Conservation (phyloP, 2,888 invertebrate genomes). For the Machimus atricapillus region DNA sequence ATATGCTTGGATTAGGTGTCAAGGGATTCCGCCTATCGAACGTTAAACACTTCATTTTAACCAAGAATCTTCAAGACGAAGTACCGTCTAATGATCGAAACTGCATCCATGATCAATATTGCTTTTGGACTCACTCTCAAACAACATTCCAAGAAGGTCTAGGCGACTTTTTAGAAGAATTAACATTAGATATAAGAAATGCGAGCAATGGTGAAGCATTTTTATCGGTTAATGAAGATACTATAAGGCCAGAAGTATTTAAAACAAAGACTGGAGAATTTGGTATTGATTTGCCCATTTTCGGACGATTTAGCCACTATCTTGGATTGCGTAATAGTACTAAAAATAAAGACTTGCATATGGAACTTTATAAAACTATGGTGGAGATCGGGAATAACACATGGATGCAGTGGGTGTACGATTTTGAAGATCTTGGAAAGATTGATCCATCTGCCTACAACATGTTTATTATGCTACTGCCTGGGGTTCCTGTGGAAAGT, state of each 20-base stretch:
- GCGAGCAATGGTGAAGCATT: constrained; percentile 64
- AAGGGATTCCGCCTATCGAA: constrained; percentile 77
- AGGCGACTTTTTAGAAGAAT: constrained; percentile 68
- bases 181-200: constrained; percentile 70
- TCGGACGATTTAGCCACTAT: constrained; percentile 55
- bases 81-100: constrained; percentile 55
- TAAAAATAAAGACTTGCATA: constrained; percentile 52
- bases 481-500: constrained; percentile 75
- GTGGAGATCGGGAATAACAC: constrained; percentile 52
- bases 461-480: constrained; percentile 77
- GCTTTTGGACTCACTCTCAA: constrained; percentile 70
- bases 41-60: constrained; percentile 72
- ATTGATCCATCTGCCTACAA: constrained; percentile 63
- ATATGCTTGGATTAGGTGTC: constrained; percentile 79
- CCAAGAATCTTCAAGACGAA: constrained; percentile 66
- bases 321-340: constrained; percentile 50
- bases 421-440: constrained; percentile 49
- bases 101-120: constrained; percentile 66
- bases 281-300: constrained; percentile 59
- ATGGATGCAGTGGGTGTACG: constrained; percentile 62
- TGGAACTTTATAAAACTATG: constrained; percentile 52
- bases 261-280: constrained; percentile 51
- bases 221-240: constrained; percentile 58
- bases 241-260: constrained; percentile 55
- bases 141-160: constrained; percentile 71